Evolutionary conservation across 2,888 invertebrate genomes (phyloP).

Genomic region (Pandemis corylana): DNA sequence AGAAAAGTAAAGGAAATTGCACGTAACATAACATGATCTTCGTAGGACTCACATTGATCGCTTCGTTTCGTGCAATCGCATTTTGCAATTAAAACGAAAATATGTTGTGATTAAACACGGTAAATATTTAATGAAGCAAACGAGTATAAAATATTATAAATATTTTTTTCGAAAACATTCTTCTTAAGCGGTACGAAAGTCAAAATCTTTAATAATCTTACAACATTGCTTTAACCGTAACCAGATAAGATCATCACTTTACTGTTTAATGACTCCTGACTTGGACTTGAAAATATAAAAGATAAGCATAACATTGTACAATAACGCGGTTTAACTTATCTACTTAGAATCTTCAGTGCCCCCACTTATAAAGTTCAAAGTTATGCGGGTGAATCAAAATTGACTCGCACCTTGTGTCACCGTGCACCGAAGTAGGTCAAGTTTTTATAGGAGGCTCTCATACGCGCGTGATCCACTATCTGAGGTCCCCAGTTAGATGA

Average conservation of each 20-base stretch:
- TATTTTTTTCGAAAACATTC: too few species aligned
- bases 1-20: not conserved
- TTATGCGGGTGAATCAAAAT: conserved; percentile 28
- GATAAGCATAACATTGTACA: not conserved
- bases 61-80: not conserved
- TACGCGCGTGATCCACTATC: conserved; percentile 78
- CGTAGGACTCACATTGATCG: not conserved
- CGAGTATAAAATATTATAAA: too few species aligned
- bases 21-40: not conserved
- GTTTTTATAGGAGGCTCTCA: conserved; percentile 66
- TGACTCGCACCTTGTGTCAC: conserved; percentile 32
- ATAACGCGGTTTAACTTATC: conserved; percentile 6
- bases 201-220: not conserved
- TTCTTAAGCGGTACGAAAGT: not conserved
- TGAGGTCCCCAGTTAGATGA: conserved; percentile 75
- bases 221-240: not conserved
- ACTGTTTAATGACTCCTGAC: not conserved
- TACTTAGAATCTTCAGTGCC: conserved; percentile 14
- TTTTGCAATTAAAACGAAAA: not conserved
- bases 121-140: not conserved
- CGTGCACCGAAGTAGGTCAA: conserved; percentile 65
- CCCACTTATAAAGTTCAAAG: conserved; percentile 18
- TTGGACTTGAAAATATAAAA: not conserved
- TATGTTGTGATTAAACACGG: not conserved
- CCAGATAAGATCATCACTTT: not conserved